phyloP scores from a whole-genome alignment of 2,888 invertebrate species.

The Ophion ellenae region DNA sequence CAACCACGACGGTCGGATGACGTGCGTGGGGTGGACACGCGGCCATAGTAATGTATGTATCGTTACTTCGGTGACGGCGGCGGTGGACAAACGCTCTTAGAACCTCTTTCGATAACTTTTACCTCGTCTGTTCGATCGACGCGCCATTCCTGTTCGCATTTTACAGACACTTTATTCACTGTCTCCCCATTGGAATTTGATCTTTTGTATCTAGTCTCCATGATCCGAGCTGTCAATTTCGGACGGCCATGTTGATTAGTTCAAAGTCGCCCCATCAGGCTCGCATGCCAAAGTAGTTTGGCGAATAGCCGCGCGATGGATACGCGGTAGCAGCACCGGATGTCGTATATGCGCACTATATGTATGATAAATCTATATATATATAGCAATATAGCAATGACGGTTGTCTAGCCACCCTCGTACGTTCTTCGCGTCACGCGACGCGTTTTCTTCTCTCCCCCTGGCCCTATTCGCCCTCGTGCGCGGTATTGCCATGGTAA shows the following conservation, averaged over 20 bases:
- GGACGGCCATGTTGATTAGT: slow-evolving; percentile 26
- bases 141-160: too few species aligned
- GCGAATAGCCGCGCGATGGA: background rate
- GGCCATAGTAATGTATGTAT: too few species aligned
- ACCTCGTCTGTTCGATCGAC: too few species aligned
- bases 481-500: slow-evolving; percentile 58
- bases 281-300: background rate
- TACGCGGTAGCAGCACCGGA: background rate
- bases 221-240: background rate
- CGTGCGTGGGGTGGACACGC: too few species aligned
- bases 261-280: slow-evolving; percentile 3
- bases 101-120: too few species aligned
- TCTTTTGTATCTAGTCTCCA: too few species aligned
- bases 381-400: slow-evolving; percentile 29
- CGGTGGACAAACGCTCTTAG: too few species aligned
- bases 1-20: too few species aligned
- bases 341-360: background rate
- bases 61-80: too few species aligned
- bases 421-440: slow-evolving; percentile 38
- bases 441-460: slow-evolving; percentile 34
- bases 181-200: too few species aligned
- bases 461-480: slow-evolving; percentile 34
- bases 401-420: slow-evolving; percentile 45
- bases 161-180: too few species aligned
- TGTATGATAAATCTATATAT: background rate